These are phyloP conservation scores for Rotaria magnacalcarata DNA, from an alignment of 2,888 invertebrate species.

Conservation along the genomic window DNA sequence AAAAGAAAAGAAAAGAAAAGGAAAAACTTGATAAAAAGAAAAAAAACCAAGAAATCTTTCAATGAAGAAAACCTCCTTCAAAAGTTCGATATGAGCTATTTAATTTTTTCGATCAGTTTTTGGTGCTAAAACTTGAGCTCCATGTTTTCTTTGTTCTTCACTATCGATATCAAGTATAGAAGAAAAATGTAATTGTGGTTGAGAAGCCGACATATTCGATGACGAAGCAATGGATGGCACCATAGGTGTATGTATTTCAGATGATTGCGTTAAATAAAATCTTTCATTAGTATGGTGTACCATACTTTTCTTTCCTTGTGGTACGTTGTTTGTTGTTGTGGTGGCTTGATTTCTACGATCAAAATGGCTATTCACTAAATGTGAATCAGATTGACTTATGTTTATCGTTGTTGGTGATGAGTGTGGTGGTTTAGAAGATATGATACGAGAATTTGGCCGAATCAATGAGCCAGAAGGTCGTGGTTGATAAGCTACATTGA, in stretches of 20 bases:
- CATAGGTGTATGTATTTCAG: neutral
- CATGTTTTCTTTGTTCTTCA: neutral
- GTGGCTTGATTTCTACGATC: neutral
- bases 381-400: constrained; percentile 9
- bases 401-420: neutral
- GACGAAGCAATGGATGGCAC: neutral
- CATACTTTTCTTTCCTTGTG: neutral
- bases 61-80: neutral
- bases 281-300: neutral
- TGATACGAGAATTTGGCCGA: neutral
- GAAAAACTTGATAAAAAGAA: neutral
- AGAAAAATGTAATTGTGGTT: neutral
- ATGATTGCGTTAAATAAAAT: neutral
- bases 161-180: constrained; percentile 3
- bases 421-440: neutral
- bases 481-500: neutral
- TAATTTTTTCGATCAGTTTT: neutral
- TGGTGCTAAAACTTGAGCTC: neutral
- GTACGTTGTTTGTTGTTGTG: neutral
- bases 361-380: neutral
- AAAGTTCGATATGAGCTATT: neutral
- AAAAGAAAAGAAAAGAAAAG: neutral
- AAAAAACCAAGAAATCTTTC: neutral
- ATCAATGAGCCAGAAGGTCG: neutral
- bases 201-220: neutral